Percentiles rank a stretch among this genome's conserved stretches.
Evolutionary conservation across 2,113 vertebrate species (phyloP).

Genomic region (Salminus brasiliensis): DNA sequence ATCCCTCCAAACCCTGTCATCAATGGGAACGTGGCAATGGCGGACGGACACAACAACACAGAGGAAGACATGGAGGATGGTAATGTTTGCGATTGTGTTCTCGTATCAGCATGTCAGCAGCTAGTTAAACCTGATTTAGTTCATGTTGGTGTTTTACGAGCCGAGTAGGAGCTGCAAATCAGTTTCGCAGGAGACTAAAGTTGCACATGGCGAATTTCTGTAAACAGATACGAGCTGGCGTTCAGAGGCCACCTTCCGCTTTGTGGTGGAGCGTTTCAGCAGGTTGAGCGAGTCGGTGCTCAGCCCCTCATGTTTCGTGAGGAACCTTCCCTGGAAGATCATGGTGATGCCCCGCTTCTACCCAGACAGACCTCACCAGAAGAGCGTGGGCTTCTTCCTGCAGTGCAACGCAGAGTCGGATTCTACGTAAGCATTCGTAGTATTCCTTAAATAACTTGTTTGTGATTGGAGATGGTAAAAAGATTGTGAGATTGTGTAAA

Average conservation of each 20-base stretch:
- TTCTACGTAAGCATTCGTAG: conserved; percentile 86
- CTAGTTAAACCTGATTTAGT: too few relatives aligned
- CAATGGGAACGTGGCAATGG: conserved; percentile 98
- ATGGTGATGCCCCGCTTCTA: conserved; percentile 99
- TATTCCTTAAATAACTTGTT: not conserved
- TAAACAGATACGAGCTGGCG: conserved; percentile 95
- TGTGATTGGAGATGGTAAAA: not conserved
- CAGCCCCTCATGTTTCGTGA: conserved; percentile 96
- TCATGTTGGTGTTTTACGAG: too few relatives aligned
- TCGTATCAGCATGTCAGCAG: too few relatives aligned
- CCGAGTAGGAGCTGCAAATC: not conserved
- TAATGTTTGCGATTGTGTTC: conserved; percentile 67
- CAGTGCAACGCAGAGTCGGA: conserved; percentile 99
- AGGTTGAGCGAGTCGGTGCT: conserved; percentile 96
- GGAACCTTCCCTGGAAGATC: conserved; percentile 99
- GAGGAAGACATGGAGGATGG: conserved; percentile 99
- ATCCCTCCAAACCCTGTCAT: conserved; percentile 96
- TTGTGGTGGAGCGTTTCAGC: conserved; percentile 96
- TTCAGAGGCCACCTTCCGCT: conserved; percentile 97
- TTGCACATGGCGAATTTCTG: not conserved
- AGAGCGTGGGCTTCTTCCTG: conserved; percentile 98
- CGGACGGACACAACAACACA: conserved; percentile 94
- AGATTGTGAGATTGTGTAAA: too few relatives aligned
- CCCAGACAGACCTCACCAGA: conserved; percentile 96
- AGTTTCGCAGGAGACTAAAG: too few relatives aligned